Evolutionary conservation across 2,113 vertebrate genomes (phyloP).

Genomic region (Silurus asotus): DNA sequence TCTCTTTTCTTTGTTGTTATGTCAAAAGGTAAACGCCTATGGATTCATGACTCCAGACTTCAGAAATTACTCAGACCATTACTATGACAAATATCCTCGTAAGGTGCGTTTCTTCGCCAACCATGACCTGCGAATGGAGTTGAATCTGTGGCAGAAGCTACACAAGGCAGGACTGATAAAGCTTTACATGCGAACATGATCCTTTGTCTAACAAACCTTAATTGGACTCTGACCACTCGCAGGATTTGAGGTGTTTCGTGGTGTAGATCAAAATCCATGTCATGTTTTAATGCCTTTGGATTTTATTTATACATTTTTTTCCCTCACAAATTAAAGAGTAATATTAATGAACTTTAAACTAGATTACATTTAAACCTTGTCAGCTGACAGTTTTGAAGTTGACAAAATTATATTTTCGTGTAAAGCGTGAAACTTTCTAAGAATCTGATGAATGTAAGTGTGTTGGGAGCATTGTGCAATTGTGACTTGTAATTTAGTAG

Average conservation of each 20-base stretch:
- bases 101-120: conserved; percentile 70
- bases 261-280: neutral
- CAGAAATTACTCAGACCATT: conserved; percentile 73
- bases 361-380: neutral
- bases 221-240: neutral
- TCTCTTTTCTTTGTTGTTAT: neutral
- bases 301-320: neutral
- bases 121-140: conserved; percentile 74
- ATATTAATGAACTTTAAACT: neutral
- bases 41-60: conserved; percentile 79
- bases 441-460: neutral
- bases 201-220: neutral
- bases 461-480: neutral
- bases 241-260: neutral
- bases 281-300: neutral
- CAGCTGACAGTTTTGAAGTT: neutral
- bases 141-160: conserved; percentile 74
- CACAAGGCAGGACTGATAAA: conserved; percentile 64
- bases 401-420: neutral
- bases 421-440: neutral
- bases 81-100: conserved; percentile 64
- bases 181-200: conserved; percentile 69
- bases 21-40: conserved; percentile 76
- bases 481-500: neutral
- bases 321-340: too few species aligned